Evolutionary conservation across 2,797 vertebrate genomes (phyloP), one percentile per base, ranked within the genome.

Genomic region (Cichlasoma orientale): DNA sequence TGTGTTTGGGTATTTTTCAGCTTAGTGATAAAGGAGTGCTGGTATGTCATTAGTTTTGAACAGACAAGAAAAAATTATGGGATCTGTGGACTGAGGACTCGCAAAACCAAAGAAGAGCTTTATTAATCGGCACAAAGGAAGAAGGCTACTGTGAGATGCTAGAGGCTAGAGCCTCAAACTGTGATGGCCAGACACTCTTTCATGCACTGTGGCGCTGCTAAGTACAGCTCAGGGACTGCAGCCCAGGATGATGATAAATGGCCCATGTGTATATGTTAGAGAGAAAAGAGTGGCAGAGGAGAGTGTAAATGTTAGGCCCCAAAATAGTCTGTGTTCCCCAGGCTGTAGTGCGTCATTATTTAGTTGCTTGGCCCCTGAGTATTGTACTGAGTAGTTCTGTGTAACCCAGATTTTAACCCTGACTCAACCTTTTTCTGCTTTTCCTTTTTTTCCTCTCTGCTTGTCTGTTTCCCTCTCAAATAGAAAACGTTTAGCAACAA

Each of bases 191-290:
- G 74, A 85, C 72, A 77, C 68, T 56, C 88, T 93, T 86, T 85
- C 82, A 88, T 86, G 91, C 88, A 81, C 90, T 74, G 3, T 84
- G 76, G 78, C 82, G 84, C 86, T 74, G 80, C 27, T 86, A 84
- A 92, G 55, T 56, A 66, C 72, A 85, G 70, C 70, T 68, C 27
- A 72, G 83, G 87, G 84, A 89, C 63, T 73, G n/a, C 57, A 82
- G 81, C 59, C 59, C 56, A 59, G 78, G 80, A 90, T 82, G 66
- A 61, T 88, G 90, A 89, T 87, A 84, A 87, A 93, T 92, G 78
- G 54, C 75, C 70, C 72, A 56, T 19, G 33, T 84, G 78, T 83
- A 66, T 56, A 47, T 81, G 25, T 83, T 56, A 41, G 75, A 73
- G 57, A 78, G 50, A 59, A 58, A 52, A 83, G 25, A 44, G 58